phyloP scores from a whole-genome alignment of 2,113 vertebrate species.

The Lasiurus cinereus region DNA sequence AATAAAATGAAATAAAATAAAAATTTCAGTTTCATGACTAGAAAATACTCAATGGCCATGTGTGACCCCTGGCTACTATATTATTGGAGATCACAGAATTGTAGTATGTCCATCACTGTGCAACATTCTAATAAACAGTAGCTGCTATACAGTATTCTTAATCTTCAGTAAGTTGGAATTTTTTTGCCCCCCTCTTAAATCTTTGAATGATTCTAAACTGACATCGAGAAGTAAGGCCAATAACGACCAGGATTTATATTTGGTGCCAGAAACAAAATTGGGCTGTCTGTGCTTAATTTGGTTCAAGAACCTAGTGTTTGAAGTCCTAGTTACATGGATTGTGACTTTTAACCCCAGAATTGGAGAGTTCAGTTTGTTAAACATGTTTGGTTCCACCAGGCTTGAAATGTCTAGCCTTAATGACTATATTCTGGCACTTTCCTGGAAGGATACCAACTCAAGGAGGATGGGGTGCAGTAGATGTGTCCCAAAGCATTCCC shows the following conservation, averaged over 20 bases:
- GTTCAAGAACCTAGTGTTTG: not conserved
- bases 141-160: not conserved
- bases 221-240: fast-evolving
- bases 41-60: not conserved
- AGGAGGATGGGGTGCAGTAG: not conserved
- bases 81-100: fast-evolving
- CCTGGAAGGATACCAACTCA: not conserved
- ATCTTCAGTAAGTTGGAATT: not conserved
- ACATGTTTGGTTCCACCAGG: not conserved
- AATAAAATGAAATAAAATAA: not conserved
- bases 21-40: not conserved
- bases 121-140: not conserved
- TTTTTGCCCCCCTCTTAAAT: not conserved
- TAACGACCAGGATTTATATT: not conserved
- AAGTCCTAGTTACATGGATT: fast-evolving
- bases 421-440: not conserved
- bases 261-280: not conserved
- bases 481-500: not conserved
- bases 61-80: not conserved
- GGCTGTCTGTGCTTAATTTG: fast-evolving
- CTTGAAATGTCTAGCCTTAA: not conserved
- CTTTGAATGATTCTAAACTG: not conserved
- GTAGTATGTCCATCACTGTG: fast-evolving
- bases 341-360: not conserved
- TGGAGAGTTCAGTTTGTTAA: fast-evolving